Conservation (phyloP, 1,140 invertebrate species). For the Neodiprion pinetum region DNA sequence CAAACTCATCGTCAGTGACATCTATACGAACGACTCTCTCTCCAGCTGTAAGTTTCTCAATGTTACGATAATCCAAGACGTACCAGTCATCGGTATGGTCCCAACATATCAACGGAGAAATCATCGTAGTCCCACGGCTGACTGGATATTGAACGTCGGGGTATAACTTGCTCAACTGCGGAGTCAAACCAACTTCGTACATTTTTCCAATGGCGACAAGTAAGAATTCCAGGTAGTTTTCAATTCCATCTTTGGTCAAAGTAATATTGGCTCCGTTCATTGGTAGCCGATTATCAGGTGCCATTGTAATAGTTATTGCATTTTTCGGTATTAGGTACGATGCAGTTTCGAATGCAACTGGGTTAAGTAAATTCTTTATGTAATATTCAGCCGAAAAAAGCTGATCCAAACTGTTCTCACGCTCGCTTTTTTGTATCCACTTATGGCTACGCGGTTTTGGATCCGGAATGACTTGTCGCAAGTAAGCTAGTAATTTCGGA, state of each 20-base stretch:
- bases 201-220: conserved; percentile 42
- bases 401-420: conserved; percentile 68
- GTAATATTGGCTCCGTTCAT: conserved; percentile 59
- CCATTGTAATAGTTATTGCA: conserved; percentile 61
- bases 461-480: conserved; percentile 65
- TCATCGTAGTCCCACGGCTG: conserved; percentile 67
- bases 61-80: conserved; percentile 28
- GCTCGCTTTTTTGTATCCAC: conserved; percentile 84
- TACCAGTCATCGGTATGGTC: conserved; percentile 65
- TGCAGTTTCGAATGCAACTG: conserved; percentile 38
- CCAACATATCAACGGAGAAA: conserved; percentile 70
- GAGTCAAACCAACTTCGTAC: conserved; percentile 65
- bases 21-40: conserved; percentile 69
- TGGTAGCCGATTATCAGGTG: conserved; percentile 65
- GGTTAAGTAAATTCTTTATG: conserved; percentile 66
- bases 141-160: conserved; percentile 67
- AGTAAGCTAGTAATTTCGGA: conserved; percentile 68
- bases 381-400: conserved; percentile 71
- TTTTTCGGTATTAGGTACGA: conserved; percentile 30
- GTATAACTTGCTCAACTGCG: conserved; percentile 65
- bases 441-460: conserved; percentile 71
- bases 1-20: conserved; percentile 72
- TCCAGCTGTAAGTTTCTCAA: conserved; percentile 65
- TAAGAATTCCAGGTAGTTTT: conserved; percentile 50
- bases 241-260: conserved; percentile 50